Base-by-base conservation (phyloP, 2,888 invertebrate species). In the Drosophila eohydei region DNA sequence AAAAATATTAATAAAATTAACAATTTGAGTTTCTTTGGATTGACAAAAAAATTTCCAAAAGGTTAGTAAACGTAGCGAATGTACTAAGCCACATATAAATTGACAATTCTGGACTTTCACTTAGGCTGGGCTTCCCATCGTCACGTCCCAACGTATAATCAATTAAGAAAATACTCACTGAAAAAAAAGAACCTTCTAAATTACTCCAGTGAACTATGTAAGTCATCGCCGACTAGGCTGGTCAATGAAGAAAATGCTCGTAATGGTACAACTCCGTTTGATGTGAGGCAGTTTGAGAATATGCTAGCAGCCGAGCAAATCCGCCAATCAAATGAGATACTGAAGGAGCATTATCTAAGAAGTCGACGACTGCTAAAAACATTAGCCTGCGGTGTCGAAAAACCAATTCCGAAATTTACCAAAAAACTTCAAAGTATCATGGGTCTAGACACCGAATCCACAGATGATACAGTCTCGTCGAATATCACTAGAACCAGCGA, bases 1-100 rank as follows among this genome's bases (percentile, higher is more conserved):
- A 74, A 62, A 73, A 74, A 52, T 38, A 8, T 70, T 0, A 41
- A 26, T 9, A 60, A 74, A 74, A 43, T 74, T 57, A 55, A 54
- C 3, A 41, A 44, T 60, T 36, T 69, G 1, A 69, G 61, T 36
- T 57, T 64, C 2, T 8, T 43, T 9, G 38, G 58, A 0, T 41
- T 68, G 8, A 28, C 28, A 12, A 56, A 30, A 34, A 51, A 36
- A 21, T 52, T 57, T 0, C 38, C 62, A 9, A 59, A 26, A 7
- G 41, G 73, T 73, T 8, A 67, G 60, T 44, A 28, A 26, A 9
- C 1, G 7, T 16, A 1, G 8, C 28, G n/a, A 30, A 28, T 14
- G 9, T 5, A 3, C 21, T 21, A 21, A 21, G 21, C 21, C 21
- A 21, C 21, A 21, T 21, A 21, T 21, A 21, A 21, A 21, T 21